These are phyloP conservation scores for Callorhinus ursinus DNA, from an alignment of 2,113 vertebrate genomes.

Conservation along the genomic window DNA sequence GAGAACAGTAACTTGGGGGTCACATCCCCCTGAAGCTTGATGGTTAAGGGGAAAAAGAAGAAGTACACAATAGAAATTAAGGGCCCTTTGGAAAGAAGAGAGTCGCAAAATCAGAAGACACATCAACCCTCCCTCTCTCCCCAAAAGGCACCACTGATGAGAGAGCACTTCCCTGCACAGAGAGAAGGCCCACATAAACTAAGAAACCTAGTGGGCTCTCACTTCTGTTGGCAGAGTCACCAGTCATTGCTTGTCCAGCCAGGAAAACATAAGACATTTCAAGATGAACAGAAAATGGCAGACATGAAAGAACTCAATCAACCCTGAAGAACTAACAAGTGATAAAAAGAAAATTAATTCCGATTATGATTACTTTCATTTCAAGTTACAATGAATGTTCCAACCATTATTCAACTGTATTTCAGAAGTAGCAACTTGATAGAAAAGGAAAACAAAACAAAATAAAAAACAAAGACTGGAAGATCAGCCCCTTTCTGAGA, in stretches of 20 bases:
- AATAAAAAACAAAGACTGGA: not conserved
- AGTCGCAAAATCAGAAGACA: not conserved
- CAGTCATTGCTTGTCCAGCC: not conserved
- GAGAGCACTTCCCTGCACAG: not conserved
- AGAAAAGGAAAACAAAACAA: not conserved
- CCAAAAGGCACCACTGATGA: not conserved
- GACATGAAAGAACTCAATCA: not conserved
- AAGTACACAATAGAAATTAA: not conserved
- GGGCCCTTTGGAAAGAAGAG: not conserved
- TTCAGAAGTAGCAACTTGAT: conserved; percentile 32
- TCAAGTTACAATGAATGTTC: conserved; percentile 44
- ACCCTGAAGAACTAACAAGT: not conserved
- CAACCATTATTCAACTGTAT: conserved; percentile 20
- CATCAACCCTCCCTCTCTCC: not conserved
- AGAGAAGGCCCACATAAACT: not conserved
- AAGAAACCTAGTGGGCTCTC: not conserved
- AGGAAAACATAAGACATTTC: not conserved
- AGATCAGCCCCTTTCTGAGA: not conserved
- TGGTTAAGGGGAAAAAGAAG: not conserved
- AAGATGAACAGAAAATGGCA: not conserved
- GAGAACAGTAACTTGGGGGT: not conserved
- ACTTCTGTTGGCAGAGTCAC: not conserved
- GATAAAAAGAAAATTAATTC: conserved; percentile 49
- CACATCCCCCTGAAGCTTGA: not conserved
- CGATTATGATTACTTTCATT: conserved; percentile 38